Conservation (phyloP, 2,888 invertebrate genomes). For the Pterostichus niger region DNA sequence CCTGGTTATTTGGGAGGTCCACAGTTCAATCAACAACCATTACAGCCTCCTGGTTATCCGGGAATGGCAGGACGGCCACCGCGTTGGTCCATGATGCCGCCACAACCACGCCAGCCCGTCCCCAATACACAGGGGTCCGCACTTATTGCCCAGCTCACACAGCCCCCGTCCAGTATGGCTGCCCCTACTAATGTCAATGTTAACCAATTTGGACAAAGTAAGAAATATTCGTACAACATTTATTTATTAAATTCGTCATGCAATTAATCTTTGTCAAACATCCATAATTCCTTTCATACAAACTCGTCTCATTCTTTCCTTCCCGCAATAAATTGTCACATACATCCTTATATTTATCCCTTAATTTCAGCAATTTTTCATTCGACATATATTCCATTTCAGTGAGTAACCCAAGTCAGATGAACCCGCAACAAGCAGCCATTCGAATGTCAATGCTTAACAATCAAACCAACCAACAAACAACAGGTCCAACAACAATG, state of each 20-base stretch:
- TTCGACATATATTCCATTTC: not conserved
- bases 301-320: too few species aligned
- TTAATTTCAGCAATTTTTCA: too few species aligned
- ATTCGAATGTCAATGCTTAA: slow-evolving; percentile 75
- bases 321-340: too few species aligned
- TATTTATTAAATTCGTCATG: too few species aligned
- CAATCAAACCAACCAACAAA: slow-evolving; percentile 64
- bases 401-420: slow-evolving; percentile 71
- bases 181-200: slow-evolving; percentile 73
- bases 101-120: slow-evolving; percentile 77
- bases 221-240: slow-evolving; percentile 68
- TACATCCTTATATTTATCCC: too few species aligned
- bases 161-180: slow-evolving; percentile 79
- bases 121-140: slow-evolving; percentile 78
- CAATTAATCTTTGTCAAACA: not conserved
- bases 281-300: too few species aligned
- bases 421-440: slow-evolving; percentile 73
- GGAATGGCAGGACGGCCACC: slow-evolving; percentile 69
- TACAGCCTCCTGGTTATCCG: slow-evolving; percentile 63
- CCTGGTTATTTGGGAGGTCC: slow-evolving; percentile 58
- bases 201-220: slow-evolving; percentile 78
- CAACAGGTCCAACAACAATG: slow-evolving; percentile 32
- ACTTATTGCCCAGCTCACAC: slow-evolving; percentile 80
- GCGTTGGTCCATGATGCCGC: slow-evolving; percentile 83
- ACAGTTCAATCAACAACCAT: slow-evolving; percentile 60